Evolutionary conservation across 2,797 vertebrate species (phyloP), one percentile per base, ranked within the genome.

Genomic region (Cryptoblepharus egeriae): DNA sequence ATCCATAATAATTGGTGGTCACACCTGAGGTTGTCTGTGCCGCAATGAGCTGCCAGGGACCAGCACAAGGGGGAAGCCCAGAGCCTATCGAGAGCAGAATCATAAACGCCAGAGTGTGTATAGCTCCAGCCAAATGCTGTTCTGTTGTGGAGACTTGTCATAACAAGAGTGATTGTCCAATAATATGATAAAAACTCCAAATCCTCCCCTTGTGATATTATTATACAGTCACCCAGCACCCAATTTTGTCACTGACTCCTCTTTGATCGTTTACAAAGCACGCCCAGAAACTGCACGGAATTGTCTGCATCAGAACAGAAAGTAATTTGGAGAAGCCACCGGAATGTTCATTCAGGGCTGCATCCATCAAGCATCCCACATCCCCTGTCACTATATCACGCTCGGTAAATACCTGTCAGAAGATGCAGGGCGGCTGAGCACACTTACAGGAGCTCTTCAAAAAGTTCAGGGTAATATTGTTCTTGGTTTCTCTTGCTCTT

Each of bases 201-300:
- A 45, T 45, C 76, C n/a, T 83, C 70, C 52, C 26, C 49, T 83
- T 79, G 70, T 68, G 77, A 69, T 75, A 72, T 79, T 65, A 79
- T 58, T 75, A 68, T 37, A 49, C 77, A 79, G 71, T 84, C 58
- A 79, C 63, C 49, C 39, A 49, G 70, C 60, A 65, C 71, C 77
- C 70, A 74, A 75, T 84, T 79, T 79, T 32, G n/a, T 68, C 77
- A 74, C 68, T 61, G 70, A 61, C 82, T 79, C 64, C 70, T 32
- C 82, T 84, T 79, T 84, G 76, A 84, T 74, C 13, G 35, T 79
- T 84, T 84, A 75, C 82, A 74, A 74, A 79, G 82, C 82, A 39
- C 82, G 75, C 82, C 82, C 30, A 61, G 63, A 74, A 67, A 68
- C 37, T 77, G 74, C 74, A 75, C 70, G 49, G 70, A 60, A 79